Base-by-base conservation (phyloP, 2,113 vertebrate genomes). In the Caretta caretta region DNA sequence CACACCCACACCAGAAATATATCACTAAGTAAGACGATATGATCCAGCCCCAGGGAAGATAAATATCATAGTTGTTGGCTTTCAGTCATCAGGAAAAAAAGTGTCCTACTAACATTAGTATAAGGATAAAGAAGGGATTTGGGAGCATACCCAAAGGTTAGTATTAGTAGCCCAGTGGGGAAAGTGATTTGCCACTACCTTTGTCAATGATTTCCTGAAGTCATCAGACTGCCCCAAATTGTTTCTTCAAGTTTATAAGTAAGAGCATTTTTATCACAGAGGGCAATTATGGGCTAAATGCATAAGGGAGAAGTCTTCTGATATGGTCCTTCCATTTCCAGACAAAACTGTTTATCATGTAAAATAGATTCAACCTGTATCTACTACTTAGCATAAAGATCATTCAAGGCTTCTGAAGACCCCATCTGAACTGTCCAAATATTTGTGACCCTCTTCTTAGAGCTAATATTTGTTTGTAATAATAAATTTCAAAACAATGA, bases 101-200 rank as follows among this genome's bases (percentile, higher is more conserved):
- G 24, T 48, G 27, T 5, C 35, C 25, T 89, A 82, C 86, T 93
- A 96, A 87, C 87, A 94, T 94, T 50, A 88, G 83, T 76, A 80
- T 89, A 90, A 86, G 46, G 13, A 56, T 91, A 96, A 97, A 97
- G 46, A 97, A 12, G 25, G 62, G 95, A 13, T 20, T 22, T 87
- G 93, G 95, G 16, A 91, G 22, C 35, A n/a, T 86, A 35, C 89
- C 86, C 72, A 92, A 12, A 62, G n/a, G 38, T 72, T 17, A 89
- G n/a, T 83, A 94, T 79, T 79, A 46, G 38, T 75, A 92, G 86
- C 86, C 90, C 48, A 78, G 75, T 93, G 92, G 86, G 94, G 91
- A 2, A 91, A 96, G 96, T 83, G 92, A 96, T 95, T 97, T 97
- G 94, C 51, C 51, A 24, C 51, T 59, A 65, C 84, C 83, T 95